These are phyloP conservation scores for Caenorhabditis parvicauda DNA, from an alignment of 2,888 invertebrate genomes.

Conservation along the genomic window DNA sequence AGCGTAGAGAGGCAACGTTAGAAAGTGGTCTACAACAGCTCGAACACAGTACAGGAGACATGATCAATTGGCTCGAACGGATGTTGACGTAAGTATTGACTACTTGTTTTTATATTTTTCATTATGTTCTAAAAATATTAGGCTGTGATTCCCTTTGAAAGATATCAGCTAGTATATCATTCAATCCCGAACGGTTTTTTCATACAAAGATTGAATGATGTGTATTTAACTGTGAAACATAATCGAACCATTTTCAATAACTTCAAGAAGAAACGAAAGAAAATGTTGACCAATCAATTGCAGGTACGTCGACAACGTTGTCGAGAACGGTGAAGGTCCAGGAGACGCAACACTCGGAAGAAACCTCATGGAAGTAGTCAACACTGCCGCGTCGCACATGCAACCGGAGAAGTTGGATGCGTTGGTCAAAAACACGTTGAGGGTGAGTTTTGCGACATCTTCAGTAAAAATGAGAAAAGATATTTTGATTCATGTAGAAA, in stretches of 20 bases:
- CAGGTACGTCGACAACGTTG: conserved; percentile 79
- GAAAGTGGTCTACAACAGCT: conserved; percentile 74
- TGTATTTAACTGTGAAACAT: neutral
- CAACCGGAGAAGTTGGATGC: conserved; percentile 84
- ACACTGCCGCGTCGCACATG: conserved; percentile 77
- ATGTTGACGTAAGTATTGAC: conserved; percentile 67
- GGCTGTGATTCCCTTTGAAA: neutral
- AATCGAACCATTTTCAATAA: neutral
- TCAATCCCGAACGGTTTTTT: neutral
- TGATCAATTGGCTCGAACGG: conserved; percentile 66
- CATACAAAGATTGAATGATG: neutral
- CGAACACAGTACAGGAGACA: conserved; percentile 78
- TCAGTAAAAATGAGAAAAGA: too few relatives aligned
- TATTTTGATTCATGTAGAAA: too few relatives aligned
- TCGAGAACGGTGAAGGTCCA: conserved; percentile 69
- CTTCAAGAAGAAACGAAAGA: neutral
- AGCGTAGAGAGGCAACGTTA: conserved; percentile 68
- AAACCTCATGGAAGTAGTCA: conserved; percentile 72
- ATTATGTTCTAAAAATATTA: too few relatives aligned
- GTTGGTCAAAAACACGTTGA: conserved; percentile 92
- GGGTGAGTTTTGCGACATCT: conserved; percentile 67
- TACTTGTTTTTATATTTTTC: neutral
- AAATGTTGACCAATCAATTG: conserved; percentile 1
- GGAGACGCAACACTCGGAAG: conserved; percentile 84
- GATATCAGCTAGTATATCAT: too few relatives aligned